Percentiles rank a stretch among this genome's conserved stretches.
phyloP scores from a whole-genome alignment of 2,888 invertebrate genomes.

The Lithophane socia region DNA sequence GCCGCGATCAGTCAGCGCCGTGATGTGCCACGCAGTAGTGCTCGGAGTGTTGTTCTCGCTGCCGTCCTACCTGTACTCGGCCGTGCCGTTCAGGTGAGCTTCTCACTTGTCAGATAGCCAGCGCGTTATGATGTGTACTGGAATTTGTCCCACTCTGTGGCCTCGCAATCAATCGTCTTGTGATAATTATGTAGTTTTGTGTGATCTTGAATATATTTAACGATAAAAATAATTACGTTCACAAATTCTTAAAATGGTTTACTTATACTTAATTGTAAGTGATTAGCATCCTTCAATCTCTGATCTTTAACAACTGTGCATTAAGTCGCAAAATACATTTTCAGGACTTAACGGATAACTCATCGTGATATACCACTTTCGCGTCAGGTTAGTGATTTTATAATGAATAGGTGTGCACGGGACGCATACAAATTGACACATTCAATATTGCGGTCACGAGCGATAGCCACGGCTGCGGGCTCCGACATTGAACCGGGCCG shows the following conservation, averaged over 20 bases:
- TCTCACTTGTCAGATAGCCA: conserved; percentile 29
- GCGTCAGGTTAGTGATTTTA: conserved; percentile 54
- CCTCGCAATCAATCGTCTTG: conserved; percentile 1
- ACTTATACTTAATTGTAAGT: conserved; percentile 16
- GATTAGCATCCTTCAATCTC: conserved; percentile 5
- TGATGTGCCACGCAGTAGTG: conserved; percentile 87
- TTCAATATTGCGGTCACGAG: conserved; percentile 67
- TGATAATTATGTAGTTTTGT: conserved; percentile 14
- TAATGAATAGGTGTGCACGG: conserved; percentile 56
- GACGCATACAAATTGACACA: conserved; percentile 60
- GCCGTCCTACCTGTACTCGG: conserved; percentile 86
- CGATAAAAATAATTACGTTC: not conserved
- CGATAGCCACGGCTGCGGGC: conserved; percentile 56
- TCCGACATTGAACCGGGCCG: conserved; percentile 15
- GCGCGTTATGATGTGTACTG: conserved; percentile 12
- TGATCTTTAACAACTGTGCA: not conserved
- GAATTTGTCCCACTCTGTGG: conserved; percentile 19
- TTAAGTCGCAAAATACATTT: conserved; percentile 6
- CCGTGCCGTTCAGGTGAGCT: conserved; percentile 87
- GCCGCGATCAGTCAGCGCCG: conserved; percentile 69
- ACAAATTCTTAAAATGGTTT: conserved; percentile 11
- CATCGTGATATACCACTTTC: conserved; percentile 48
- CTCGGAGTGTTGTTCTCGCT: conserved; percentile 86
- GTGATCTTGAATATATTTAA: conserved; percentile 11
- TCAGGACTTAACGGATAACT: conserved; percentile 23